phyloP scores from a whole-genome alignment of 1,140 invertebrate species.

The Scaptomyza hsui region DNA sequence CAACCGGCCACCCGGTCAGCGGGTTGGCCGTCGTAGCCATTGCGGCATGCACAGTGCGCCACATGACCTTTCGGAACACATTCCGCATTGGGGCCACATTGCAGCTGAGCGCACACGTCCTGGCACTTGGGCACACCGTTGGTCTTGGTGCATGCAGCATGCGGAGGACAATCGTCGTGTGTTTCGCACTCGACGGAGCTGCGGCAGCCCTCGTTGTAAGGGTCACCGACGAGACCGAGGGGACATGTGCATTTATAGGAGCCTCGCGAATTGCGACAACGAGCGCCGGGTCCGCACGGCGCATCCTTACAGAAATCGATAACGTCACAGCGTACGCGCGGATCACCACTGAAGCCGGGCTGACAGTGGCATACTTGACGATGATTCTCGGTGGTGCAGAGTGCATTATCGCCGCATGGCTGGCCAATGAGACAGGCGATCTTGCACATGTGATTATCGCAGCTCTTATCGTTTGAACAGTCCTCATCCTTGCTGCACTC shows the following conservation, averaged over 20 bases:
- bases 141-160: slow-evolving; percentile 89
- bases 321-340: slow-evolving; percentile 88
- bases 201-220: slow-evolving; percentile 91
- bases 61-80: slow-evolving; percentile 90
- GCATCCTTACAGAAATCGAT: slow-evolving; percentile 91
- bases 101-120: slow-evolving; percentile 90
- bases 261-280: slow-evolving; percentile 92
- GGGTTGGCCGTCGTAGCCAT: slow-evolving; percentile 91
- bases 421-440: slow-evolving; percentile 92
- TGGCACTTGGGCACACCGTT: slow-evolving; percentile 90
- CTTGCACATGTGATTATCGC: slow-evolving; percentile 91
- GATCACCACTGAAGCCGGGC: slow-evolving; percentile 93
- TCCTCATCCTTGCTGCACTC: slow-evolving; percentile 90
- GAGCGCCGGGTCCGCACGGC: slow-evolving; percentile 92
- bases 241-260: slow-evolving; percentile 93
- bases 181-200: slow-evolving; percentile 90
- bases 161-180: slow-evolving; percentile 90
- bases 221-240: slow-evolving; percentile 91
- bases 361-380: slow-evolving; percentile 91
- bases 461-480: slow-evolving; percentile 92
- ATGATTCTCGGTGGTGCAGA: slow-evolving; percentile 92
- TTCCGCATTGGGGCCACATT: slow-evolving; percentile 93
- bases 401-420: slow-evolving; percentile 92
- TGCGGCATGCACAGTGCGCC: slow-evolving; percentile 90
- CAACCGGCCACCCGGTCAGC: slow-evolving; percentile 89